A percentile compares a stretch with the other conserved stretches of the same genome.
These are phyloP conservation scores for Crematogaster levior DNA, from an alignment of 2,888 invertebrate species.

Conservation along the genomic window DNA sequence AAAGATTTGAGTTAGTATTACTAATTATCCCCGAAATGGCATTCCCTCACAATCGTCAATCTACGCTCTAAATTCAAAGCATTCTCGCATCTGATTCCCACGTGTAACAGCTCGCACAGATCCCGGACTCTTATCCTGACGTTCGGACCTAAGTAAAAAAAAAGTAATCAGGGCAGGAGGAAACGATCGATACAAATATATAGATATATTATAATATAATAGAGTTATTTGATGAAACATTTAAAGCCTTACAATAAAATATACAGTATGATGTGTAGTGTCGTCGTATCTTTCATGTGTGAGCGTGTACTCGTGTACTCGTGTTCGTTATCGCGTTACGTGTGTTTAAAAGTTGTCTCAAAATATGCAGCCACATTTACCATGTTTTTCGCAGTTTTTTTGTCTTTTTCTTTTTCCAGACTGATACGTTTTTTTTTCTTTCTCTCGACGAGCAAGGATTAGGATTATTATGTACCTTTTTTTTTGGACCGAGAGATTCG, in stretches of 20 bases:
- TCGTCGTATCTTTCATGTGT: constrained; percentile 59
- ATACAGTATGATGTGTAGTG: constrained; percentile 79
- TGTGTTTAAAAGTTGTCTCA: constrained; percentile 73
- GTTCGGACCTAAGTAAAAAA: constrained; percentile 66
- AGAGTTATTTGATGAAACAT: constrained; percentile 84
- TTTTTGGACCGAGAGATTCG: constrained; percentile 73
- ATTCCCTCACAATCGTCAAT: neutral
- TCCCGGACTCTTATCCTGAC: constrained; percentile 11
- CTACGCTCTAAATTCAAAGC: constrained; percentile 9
- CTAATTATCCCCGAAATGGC: neutral
- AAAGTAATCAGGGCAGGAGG: constrained; percentile 54
- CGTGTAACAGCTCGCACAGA: constrained; percentile 29
- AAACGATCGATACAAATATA: constrained; percentile 83
- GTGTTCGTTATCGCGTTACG: constrained; percentile 43
- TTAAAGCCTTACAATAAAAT: constrained; percentile 85
- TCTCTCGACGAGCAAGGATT: constrained; percentile 54
- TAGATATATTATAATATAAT: constrained; percentile 83
- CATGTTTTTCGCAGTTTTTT: constrained; percentile 54
- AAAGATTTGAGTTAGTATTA: neutral
- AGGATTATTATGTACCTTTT: constrained; percentile 52
- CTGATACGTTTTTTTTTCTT: constrained; percentile 57
- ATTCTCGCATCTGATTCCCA: constrained; percentile 19
- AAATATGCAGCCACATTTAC: constrained; percentile 72
- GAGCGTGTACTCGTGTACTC: constrained; percentile 53
- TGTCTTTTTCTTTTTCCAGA: constrained; percentile 49